These are phyloP conservation scores for Muraenolepis orangiensis DNA, from an alignment of 2,797 vertebrate genomes.

Conservation along the genomic window DNA sequence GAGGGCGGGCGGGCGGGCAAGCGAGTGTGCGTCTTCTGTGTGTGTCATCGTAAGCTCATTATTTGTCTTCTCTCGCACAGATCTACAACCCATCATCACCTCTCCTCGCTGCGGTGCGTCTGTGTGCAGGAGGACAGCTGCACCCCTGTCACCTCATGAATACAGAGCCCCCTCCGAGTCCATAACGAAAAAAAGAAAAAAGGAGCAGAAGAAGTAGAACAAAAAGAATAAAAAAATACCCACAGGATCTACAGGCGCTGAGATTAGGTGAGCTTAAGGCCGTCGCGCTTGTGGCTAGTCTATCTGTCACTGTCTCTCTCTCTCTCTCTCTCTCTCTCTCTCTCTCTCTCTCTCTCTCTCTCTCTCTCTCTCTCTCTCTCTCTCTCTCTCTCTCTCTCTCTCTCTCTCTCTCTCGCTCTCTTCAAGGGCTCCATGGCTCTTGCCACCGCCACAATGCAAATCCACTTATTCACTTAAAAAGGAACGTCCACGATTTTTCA, in stretches of 20 bases:
- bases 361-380: slow-evolving; percentile 39
- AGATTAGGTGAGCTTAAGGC: slow-evolving; percentile 62
- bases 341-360: slow-evolving; percentile 39
- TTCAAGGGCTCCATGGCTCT: slow-evolving; percentile 25
- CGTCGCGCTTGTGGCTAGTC: slow-evolving; percentile 47
- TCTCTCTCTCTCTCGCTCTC: slow-evolving; percentile 38
- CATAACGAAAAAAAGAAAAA: slow-evolving; percentile 16
- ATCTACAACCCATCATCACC: slow-evolving; percentile 75
- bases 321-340: slow-evolving; percentile 39
- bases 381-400: slow-evolving; percentile 39
- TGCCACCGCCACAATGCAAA: slow-evolving; percentile 29
- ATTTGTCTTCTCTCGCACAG: slow-evolving; percentile 81
- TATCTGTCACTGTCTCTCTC: slow-evolving; percentile 40
- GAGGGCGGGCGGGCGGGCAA: background rate
- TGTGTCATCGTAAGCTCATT: slow-evolving; percentile 71
- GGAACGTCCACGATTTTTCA: too few species aligned
- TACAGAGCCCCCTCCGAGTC: slow-evolving; percentile 29
- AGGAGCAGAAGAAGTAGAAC: background rate
- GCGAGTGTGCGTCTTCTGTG: slow-evolving; percentile 50
- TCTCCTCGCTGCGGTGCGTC: slow-evolving; percentile 42
- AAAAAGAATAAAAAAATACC: slow-evolving; percentile 1
- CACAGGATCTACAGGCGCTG: slow-evolving; percentile 43
- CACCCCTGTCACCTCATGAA: slow-evolving; percentile 56
- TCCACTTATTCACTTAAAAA: slow-evolving; percentile 36
- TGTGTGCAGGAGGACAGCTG: slow-evolving; percentile 41